Base-by-base conservation (phyloP, 1,140 invertebrate species). In the Aphelenchoides besseyi region DNA sequence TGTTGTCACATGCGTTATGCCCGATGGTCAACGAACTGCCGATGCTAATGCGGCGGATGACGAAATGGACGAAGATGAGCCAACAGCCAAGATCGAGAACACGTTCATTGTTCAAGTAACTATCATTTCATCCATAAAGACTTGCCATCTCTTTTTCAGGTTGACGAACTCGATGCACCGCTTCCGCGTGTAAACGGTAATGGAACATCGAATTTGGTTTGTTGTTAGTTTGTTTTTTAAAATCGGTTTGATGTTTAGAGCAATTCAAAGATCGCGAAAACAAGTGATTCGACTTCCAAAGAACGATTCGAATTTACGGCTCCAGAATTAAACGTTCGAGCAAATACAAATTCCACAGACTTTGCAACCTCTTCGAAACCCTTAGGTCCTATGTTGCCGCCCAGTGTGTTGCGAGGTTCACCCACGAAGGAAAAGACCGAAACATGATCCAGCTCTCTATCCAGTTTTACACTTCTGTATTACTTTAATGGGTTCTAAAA, bases 91-190 rank as follows among this genome's bases (percentile, higher is more conserved):
- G 59, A 74, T 76, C 23, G 71, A 76, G 52, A 72, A 62, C n/a
- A 78, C 64, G 18, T 74, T 79, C 41, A 80, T 76, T 66, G 63
- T 78, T 53, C 30, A 48, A 41, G 74, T 73, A 68, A 23, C 72
- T 74, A 36, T 5, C 23, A 75, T 23, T 77, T 75, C 8, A 69
- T 63, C 30, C 18, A 77, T 74, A 3, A 52, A 62, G 3, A n/a
- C n/a, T 32, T 54, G 16, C 71, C 36, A 18, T 23, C 48, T 33
- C 68, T 74, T 9, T 48, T 76, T 33, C 33, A 76, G 70, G 73
- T 75, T 9, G 79, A 80, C 23, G 76, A 79, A 29, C 35, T 78
- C 23, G 78, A 76, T 18, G 66, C 59, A 16, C 75, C 76, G 26
- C 30, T 79, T 1, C 74, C 72, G 3, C 64, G 67, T 2, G 70